Evolutionary conservation across 2,797 vertebrate genomes (phyloP).

Genomic region (Eupleurogrammus muticus): DNA sequence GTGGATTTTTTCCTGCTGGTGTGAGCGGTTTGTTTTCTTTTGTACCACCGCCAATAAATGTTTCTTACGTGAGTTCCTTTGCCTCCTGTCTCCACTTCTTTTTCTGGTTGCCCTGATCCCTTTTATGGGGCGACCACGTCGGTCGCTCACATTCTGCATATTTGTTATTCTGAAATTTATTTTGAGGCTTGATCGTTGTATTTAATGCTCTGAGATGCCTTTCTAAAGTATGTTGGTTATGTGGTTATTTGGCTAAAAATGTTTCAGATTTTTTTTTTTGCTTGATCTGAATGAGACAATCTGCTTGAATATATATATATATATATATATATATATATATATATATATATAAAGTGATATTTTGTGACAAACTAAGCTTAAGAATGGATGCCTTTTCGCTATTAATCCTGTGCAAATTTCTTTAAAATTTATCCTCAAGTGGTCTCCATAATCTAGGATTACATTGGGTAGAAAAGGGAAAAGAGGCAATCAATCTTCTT

Average conservation of each 20-base stretch:
- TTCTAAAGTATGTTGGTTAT: not conserved
- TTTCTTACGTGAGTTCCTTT: too few relatives aligned
- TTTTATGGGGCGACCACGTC: too few relatives aligned
- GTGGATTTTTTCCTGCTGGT: too few relatives aligned
- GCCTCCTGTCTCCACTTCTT: too few relatives aligned
- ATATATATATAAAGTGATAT: slow-evolving; percentile 5
- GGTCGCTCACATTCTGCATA: not conserved
- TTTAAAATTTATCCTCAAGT: slow-evolving; percentile 76
- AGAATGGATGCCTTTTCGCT: slow-evolving; percentile 56
- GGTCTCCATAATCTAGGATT: slow-evolving; percentile 85
- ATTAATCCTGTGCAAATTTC: slow-evolving; percentile 77
- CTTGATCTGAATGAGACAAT: slow-evolving; percentile 3
- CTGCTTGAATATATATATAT: slow-evolving; percentile 2
- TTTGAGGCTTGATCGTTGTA: not conserved
- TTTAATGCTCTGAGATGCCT: not conserved
- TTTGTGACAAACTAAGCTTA: slow-evolving; percentile 61
- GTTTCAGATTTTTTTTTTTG: not conserved
- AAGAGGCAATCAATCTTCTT: slow-evolving; percentile 85
- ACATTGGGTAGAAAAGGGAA: slow-evolving; percentile 76
- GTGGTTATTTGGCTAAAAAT: not conserved
- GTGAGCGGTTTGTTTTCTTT: too few relatives aligned
- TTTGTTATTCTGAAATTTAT: not conserved
- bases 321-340: not conserved
- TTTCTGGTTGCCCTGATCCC: too few relatives aligned
- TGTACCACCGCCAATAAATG: too few relatives aligned